phyloP scores from a whole-genome alignment of 1,140 invertebrate species.

The Protaetia brevitarsis region DNA sequence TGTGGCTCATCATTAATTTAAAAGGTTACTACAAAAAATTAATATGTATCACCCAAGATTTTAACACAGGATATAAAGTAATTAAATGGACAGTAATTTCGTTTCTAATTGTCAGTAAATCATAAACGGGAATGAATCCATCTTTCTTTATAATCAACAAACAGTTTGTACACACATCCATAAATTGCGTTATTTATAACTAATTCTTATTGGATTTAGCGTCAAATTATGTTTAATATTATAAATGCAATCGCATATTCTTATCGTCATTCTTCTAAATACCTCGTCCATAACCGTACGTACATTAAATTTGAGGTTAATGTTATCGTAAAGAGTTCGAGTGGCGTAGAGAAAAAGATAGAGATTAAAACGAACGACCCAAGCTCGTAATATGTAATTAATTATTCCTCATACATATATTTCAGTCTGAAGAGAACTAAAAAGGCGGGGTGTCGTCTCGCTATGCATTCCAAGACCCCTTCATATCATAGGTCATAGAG shows the following conservation, averaged over 20 bases:
- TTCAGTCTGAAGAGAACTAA: not conserved
- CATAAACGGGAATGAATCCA: too few species aligned
- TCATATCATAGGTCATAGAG: not conserved
- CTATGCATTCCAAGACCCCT: not conserved
- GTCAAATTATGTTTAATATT: not conserved
- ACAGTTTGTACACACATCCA: too few species aligned
- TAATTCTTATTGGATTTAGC: not conserved
- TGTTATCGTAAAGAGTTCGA: constrained; percentile 1
- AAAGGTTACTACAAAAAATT: too few species aligned
- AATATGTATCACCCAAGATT: too few species aligned
- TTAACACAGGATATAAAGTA: too few species aligned
- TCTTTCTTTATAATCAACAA: too few species aligned
- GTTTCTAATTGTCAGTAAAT: too few species aligned
- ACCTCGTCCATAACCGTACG: not conserved
- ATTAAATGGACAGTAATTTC: too few species aligned
- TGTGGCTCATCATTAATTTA: too few species aligned
- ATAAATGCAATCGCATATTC: not conserved
- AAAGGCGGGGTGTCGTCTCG: not conserved
- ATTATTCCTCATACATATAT: constrained; percentile 12
- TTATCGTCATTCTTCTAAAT: not conserved
- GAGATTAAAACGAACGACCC: not conserved
- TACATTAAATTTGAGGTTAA: not conserved
- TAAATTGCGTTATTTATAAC: not conserved
- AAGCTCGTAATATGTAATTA: not conserved
- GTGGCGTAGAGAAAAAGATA: not conserved